A percentile compares a stretch with the other conserved stretches of the same genome.
Conservation (phyloP, 2,797 vertebrate species). For the Anas bernieri region DNA sequence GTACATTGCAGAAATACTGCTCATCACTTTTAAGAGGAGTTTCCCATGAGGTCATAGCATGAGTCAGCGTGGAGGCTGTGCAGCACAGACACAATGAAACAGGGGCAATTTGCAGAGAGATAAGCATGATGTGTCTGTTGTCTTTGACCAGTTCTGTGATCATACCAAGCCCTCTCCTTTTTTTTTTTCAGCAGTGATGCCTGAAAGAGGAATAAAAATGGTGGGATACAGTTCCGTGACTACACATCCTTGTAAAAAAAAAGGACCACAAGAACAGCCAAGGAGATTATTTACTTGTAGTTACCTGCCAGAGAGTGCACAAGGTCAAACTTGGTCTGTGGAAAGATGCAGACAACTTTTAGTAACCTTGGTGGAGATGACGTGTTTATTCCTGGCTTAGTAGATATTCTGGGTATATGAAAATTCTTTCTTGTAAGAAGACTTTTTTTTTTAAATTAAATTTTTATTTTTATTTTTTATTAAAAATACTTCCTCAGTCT, state of each 20-base stretch:
- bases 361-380: neutral
- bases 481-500: neutral
- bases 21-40: slow-evolving; percentile 38
- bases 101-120: slow-evolving; percentile 13
- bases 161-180: neutral
- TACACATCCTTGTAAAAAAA: neutral
- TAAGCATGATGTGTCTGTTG: neutral
- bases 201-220: neutral
- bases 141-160: neutral
- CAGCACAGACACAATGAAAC: slow-evolving; percentile 2
- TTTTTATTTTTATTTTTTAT: neutral
- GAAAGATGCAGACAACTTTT: neutral
- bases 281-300: neutral
- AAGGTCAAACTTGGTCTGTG: neutral
- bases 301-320: neutral
- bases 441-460: neutral
- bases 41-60: slow-evolving; percentile 71
- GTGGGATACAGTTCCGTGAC: neutral
- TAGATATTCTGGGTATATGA: neutral
- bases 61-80: slow-evolving; percentile 38
- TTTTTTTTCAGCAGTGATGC: neutral
- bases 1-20: neutral
- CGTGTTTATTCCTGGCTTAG: neutral
- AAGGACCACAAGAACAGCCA: neutral
- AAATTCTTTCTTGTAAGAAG: neutral